These are phyloP conservation scores for Drosophila infuscata DNA, from an alignment of 2,888 invertebrate genomes.

Conservation along the genomic window DNA sequence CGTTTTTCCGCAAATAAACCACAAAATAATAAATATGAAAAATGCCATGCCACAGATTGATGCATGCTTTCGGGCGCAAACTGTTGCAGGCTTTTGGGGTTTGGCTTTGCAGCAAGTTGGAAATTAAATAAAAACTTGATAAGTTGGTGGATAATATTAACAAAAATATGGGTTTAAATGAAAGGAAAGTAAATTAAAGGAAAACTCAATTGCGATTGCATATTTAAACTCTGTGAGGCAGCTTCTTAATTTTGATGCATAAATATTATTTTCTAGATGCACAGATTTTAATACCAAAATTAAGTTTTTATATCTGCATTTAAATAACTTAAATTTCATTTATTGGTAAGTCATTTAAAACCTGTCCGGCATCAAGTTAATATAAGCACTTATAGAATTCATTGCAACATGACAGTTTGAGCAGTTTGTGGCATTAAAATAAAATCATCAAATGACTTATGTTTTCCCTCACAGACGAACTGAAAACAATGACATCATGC, in stretches of 20 bases:
- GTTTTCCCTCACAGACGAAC: conserved; percentile 19
- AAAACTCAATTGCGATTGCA: neutral
- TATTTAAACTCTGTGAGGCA: neutral
- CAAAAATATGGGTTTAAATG: neutral
- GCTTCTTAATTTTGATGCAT: neutral
- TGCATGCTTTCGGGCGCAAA: conserved; percentile 48
- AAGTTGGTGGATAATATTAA: neutral
- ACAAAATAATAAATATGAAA: neutral
- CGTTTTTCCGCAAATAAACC: neutral
- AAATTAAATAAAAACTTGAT: neutral
- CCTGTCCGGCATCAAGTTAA: neutral
- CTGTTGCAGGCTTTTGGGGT: conserved; percentile 1
- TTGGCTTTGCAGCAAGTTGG: neutral
- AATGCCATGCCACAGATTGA: neutral
- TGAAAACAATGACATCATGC: conserved; percentile 64
- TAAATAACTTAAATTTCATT: neutral
- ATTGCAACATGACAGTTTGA: conserved; percentile 57
- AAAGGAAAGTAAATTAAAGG: too few relatives aligned
- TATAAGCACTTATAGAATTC: conserved; percentile 16
- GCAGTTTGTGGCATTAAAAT: conserved; percentile 48
- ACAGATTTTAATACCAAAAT: neutral
- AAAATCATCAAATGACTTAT: conserved; percentile 39
- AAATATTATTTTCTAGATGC: neutral
- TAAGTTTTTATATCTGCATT: neutral
- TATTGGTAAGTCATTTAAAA: neutral